Percentiles rank a stretch among this genome's conserved stretches.
Conservation (phyloP, 2,797 vertebrate genomes). For the Gambelia wislizenii region DNA sequence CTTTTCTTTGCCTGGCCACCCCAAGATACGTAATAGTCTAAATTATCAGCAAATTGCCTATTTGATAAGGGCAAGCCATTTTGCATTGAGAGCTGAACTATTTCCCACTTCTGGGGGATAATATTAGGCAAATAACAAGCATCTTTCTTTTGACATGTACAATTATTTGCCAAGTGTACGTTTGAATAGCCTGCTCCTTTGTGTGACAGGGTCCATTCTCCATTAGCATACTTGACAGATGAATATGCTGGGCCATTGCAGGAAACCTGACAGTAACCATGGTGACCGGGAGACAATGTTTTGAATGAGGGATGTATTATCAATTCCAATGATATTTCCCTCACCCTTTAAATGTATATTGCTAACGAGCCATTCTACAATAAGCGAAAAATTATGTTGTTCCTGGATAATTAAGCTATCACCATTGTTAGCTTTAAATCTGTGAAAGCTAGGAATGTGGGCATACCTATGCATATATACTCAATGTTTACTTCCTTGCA, state of each 20-base stretch:
- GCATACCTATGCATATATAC: not conserved
- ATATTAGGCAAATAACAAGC: conserved; percentile 82
- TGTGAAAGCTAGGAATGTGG: conserved; percentile 63
- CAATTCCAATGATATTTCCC: conserved; percentile 67
- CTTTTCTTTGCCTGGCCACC: conserved; percentile 67
- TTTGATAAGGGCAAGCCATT: conserved; percentile 82
- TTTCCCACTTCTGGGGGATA: conserved; percentile 78
- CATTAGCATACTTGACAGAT: conserved; percentile 82
- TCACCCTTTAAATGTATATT: conserved; percentile 45
- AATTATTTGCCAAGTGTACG: conserved; percentile 82
- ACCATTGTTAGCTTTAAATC: conserved; percentile 61
- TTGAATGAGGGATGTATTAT: conserved; percentile 76
- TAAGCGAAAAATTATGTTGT: conserved; percentile 52
- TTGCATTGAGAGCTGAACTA: conserved; percentile 76
- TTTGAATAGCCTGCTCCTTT: conserved; percentile 80
- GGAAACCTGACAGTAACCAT: conserved; percentile 80
- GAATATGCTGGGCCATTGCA: conserved; percentile 76
- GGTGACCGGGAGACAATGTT: conserved; percentile 78
- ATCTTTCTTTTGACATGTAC: conserved; percentile 81
- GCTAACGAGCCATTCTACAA: conserved; percentile 67
- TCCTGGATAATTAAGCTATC: conserved; percentile 73
- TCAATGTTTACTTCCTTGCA: conserved; percentile 41
- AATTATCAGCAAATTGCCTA: conserved; percentile 81
- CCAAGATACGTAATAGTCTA: conserved; percentile 79
- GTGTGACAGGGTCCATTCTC: conserved; percentile 77